Percentiles rank a stretch among this genome's conserved stretches.
These are phyloP conservation scores for Leucophenga montana DNA, from an alignment of 2,888 invertebrate genomes.

Conservation along the genomic window DNA sequence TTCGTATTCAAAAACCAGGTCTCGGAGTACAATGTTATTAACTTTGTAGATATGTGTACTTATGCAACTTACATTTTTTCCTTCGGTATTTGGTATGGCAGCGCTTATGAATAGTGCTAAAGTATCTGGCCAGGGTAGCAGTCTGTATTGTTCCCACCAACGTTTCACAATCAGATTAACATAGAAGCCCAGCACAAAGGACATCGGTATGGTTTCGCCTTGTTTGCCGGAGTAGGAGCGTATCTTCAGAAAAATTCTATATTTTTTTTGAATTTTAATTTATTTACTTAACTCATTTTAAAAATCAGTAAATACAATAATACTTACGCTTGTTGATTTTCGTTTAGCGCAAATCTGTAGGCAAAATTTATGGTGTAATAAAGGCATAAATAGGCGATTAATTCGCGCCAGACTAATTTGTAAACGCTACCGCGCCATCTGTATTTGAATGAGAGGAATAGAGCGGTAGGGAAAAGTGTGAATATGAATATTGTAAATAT, in stretches of 20 bases:
- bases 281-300: constrained; percentile 14
- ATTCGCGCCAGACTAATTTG: constrained; percentile 95
- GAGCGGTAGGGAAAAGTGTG: no score
- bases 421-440: constrained; percentile 97
- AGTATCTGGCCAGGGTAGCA: constrained; percentile 95
- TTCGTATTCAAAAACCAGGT: no score
- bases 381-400: constrained; percentile 87
- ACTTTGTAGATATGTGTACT: background rate
- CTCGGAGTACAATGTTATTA: no score
- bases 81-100: constrained; percentile 84
- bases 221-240: constrained; percentile 90
- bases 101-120: constrained; percentile 93
- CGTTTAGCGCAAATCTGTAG: constrained; percentile 88
- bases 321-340: constrained; percentile 84
- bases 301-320: constrained; percentile 7
- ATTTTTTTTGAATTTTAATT: constrained; percentile 53
- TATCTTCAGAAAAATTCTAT: constrained; percentile 90
- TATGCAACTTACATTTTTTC: constrained; percentile 61
- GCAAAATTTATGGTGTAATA: constrained; percentile 90
- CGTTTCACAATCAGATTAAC: constrained; percentile 92
- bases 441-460: no score
- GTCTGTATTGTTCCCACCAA: constrained; percentile 96
- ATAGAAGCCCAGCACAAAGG: constrained; percentile 96
- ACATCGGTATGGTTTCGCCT: constrained; percentile 93
- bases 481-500: no score